Evolutionary conservation across 2,888 invertebrate genomes (phyloP).

Genomic region (Leucozona laternaria): DNA sequence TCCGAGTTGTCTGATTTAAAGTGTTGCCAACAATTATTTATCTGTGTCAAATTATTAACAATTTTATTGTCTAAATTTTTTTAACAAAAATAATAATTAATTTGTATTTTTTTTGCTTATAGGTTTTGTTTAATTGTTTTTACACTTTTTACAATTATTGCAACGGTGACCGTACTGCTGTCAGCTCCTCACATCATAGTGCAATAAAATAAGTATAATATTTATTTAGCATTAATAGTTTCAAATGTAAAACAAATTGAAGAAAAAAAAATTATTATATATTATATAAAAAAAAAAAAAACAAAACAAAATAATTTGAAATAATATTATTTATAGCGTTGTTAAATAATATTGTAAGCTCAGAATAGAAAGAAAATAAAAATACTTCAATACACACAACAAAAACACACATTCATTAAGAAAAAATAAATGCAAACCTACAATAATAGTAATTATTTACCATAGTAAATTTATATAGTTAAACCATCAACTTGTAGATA

Average conservation of each 20-base stretch:
- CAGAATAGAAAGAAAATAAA: conserved; percentile 25
- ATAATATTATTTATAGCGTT: conserved; percentile 74
- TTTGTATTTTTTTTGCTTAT: conserved; percentile 80
- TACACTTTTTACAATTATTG: conserved; percentile 96
- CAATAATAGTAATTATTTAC: conserved; percentile 76
- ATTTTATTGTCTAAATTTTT: no score
- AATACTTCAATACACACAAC: conserved; percentile 19
- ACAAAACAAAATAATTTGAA: conserved; percentile 44
- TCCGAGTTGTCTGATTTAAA: no score
- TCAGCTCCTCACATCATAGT: conserved; percentile 98
- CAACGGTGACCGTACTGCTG: conserved; percentile 95
- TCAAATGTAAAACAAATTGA: conserved; percentile 74
- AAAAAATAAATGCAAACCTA: conserved; percentile 53
- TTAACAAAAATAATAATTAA: conserved; percentile 5
- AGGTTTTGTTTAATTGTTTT: conserved; percentile 98
- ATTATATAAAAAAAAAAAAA: conserved; percentile 77
- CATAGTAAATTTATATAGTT: conserved; percentile 74
- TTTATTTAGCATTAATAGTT: conserved; percentile 77
- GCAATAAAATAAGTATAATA: conserved; percentile 86
- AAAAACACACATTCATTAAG: conserved; percentile 60
- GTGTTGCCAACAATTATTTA: no score
- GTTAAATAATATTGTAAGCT: conserved; percentile 76
- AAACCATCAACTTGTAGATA: conserved; percentile 73
- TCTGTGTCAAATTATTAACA: no score
- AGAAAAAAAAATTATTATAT: conserved; percentile 28